Evolutionary conservation across 35 echinoderm and acorn worm genomes (phyloP), one percentile per base, ranked within the genome.

Genomic region (Apostichopus japonicus): DNA sequence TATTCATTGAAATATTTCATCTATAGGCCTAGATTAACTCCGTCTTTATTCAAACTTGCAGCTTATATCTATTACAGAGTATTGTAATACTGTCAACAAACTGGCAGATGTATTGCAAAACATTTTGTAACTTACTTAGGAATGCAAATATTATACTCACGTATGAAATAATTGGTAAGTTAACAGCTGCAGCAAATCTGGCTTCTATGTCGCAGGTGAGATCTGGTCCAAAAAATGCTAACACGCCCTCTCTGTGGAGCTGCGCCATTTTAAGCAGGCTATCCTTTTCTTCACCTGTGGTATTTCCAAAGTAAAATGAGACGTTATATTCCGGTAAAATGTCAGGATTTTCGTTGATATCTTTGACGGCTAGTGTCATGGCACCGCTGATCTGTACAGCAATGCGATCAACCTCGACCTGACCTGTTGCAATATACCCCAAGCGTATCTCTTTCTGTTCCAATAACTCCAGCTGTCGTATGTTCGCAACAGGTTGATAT

Each of bases 111-210:
- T 44, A 44, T 44, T 44, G 33, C 33, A 44, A 44, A 44, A 44
- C 33, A 44, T 44, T 44, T 44, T 44, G 33, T 44, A 3, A 44
- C 33, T 44, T 44, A 44, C 33, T 44, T 44, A 44, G 33, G 33
- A 44, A 44, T 44, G 33, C 0, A 44, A 61, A 61, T 13, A 61
- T 75, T 72, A 22, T 93, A 98, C 93, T 99, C 92, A 99, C 97
- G 90, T 88, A 94, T 19, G 97, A 99, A 57, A 99, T 93, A 93
- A 99, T 96, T 0, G 97, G 97, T 87, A 96, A 83, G 54, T 99
- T 94, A 92, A 93, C 93, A 5, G 97, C 93, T 1, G 95, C 93
- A 8, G 95, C 97, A 7, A 99, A 87, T 44, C 79, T 67, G 11
- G 95, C 97, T 90, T 99, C 97, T 23, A 73, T 95, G 13, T 83